These are phyloP conservation scores for Fabriciana adippe DNA, from an alignment of 2,888 invertebrate genomes.

Conservation along the genomic window DNA sequence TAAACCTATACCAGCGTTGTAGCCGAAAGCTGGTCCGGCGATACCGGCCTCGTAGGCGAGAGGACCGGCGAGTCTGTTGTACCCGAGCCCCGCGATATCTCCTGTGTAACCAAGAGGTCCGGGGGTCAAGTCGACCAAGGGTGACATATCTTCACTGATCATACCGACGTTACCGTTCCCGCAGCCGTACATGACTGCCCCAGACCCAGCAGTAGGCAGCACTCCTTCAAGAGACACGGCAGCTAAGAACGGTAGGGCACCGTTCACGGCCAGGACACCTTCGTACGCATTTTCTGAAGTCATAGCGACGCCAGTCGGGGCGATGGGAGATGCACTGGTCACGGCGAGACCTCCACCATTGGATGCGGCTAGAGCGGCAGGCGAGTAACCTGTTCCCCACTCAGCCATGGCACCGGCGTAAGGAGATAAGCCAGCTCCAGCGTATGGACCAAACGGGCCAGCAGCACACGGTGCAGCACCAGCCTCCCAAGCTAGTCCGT, in stretches of 20 bases:
- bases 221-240: slow-evolving; percentile 52
- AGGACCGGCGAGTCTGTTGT: slow-evolving; percentile 31
- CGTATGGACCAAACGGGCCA: not conserved
- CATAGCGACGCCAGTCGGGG: slow-evolving; percentile 52
- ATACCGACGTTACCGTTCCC: slow-evolving; percentile 47
- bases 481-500: slow-evolving; percentile 3
- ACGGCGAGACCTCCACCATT: slow-evolving; percentile 41
- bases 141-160: slow-evolving; percentile 34
- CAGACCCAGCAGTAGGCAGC: slow-evolving; percentile 45
- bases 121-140: not conserved
- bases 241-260: slow-evolving; percentile 51
- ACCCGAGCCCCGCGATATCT: slow-evolving; percentile 21
- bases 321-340: slow-evolving; percentile 48
- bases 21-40: slow-evolving; percentile 27
- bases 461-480: not conserved
- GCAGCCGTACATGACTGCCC: slow-evolving; percentile 46
- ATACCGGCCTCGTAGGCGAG: slow-evolving; percentile 38
- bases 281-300: slow-evolving; percentile 50
- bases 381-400: slow-evolving; percentile 4
- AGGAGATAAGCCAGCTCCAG: slow-evolving; percentile 9
- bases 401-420: slow-evolving; percentile 9
- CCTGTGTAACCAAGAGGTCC: not conserved
- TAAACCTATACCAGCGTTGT: slow-evolving; percentile 21
- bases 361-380: slow-evolving; percentile 28
- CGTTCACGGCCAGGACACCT: slow-evolving; percentile 48